Conservation (phyloP, 2,888 invertebrate genomes). For the Tholera decimalis region DNA sequence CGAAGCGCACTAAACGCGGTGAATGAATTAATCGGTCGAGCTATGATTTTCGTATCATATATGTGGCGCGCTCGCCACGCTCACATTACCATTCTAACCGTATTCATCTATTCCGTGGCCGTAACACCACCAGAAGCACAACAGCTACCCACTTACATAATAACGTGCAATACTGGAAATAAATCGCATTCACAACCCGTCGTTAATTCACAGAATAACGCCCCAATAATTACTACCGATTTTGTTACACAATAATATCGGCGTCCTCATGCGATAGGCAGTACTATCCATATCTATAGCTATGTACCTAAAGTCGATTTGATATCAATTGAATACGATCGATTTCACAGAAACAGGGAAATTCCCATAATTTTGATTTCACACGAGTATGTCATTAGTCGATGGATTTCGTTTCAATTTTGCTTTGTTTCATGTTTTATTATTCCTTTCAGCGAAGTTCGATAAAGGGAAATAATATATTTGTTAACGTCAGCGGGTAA, state of each 20-base stretch:
- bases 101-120: no score
- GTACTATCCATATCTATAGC: neutral
- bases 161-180: no score
- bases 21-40: no score
- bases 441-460: slow-evolving; percentile 8
- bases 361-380: slow-evolving; percentile 19
- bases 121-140: no score
- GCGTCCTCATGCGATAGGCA: neutral
- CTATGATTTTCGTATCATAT: no score
- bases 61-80: no score
- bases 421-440: neutral
- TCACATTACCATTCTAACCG: no score
- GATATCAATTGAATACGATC: slow-evolving; percentile 18
- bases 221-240: slow-evolving; percentile 37
- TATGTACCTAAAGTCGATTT: neutral
- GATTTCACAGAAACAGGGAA: slow-evolving; percentile 6
- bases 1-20: no score
- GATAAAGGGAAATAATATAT: neutral
- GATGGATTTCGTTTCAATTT: slow-evolving; percentile 12
- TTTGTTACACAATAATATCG: slow-evolving; percentile 39
- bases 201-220: slow-evolving; percentile 61
- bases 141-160: no score
- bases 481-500: no score
- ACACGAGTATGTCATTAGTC: slow-evolving; percentile 25
- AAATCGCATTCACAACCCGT: no score